Evolutionary conservation across 2,113 vertebrate species (phyloP).

Genomic region (Engystomops pustulosus): DNA sequence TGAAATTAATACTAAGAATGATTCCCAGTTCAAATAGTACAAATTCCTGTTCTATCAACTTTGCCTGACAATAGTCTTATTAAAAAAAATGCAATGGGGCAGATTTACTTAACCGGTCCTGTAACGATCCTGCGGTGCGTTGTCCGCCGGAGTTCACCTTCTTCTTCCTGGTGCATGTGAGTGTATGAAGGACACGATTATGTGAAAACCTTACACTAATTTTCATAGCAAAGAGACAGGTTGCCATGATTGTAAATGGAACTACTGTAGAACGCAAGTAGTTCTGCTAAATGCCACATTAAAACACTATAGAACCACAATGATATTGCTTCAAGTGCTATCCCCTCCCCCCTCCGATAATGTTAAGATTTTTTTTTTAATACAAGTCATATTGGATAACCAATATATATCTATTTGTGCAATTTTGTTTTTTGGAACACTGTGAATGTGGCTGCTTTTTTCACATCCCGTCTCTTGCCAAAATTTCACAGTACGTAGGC

Average conservation of each 20-base stretch:
- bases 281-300: neutral
- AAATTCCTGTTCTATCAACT: neutral
- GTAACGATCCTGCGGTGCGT: no score
- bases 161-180: no score
- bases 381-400: conserved; percentile 29
- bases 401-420: conserved; percentile 37
- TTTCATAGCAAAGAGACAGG: neutral
- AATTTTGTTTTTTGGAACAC: conserved; percentile 54
- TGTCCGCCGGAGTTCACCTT: no score
- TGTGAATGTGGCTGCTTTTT: conserved; percentile 41
- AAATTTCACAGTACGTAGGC: conserved; percentile 58
- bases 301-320: neutral
- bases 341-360: no score
- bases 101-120: no score
- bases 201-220: no score
- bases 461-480: conserved; percentile 36
- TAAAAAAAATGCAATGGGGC: neutral
- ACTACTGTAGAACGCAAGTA: neutral
- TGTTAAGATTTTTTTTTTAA: neutral
- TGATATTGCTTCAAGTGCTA: no score
- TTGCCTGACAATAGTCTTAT: neutral
- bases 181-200: no score
- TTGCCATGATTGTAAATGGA: neutral
- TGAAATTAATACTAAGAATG: no score
- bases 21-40: no score